phyloP scores from a whole-genome alignment of 1,140 invertebrate genomes.

The Microplitis demolitor region DNA sequence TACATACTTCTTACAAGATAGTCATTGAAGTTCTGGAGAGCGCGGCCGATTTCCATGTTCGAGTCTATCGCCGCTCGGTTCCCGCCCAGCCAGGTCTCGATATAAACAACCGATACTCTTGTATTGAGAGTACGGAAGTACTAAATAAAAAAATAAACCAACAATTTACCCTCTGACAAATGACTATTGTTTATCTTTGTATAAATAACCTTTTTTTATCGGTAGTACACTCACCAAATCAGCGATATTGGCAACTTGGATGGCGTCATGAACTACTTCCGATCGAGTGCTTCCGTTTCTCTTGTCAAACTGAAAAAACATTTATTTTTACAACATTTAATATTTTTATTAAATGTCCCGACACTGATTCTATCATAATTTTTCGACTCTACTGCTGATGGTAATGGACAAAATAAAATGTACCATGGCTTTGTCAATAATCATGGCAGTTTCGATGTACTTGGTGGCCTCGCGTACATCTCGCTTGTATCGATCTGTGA shows the following conservation, averaged over 20 bases:
- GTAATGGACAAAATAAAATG: not conserved
- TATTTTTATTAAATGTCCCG: not conserved
- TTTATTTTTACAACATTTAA: not conserved
- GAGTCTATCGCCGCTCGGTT: constrained; percentile 83
- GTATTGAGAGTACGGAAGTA: constrained; percentile 93
- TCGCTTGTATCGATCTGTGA: constrained; percentile 65
- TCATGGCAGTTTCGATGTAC: constrained; percentile 89
- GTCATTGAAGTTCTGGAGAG: constrained; percentile 87
- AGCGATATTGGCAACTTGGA: constrained; percentile 95
- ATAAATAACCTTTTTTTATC: too few species aligned
- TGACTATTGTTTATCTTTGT: not conserved
- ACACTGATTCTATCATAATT: not conserved
- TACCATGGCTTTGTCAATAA: constrained; percentile 91
- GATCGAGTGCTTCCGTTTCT: constrained; percentile 86
- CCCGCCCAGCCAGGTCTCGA: constrained; percentile 92
- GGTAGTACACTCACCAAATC: constrained; percentile 78
- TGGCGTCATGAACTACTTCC: constrained; percentile 91
- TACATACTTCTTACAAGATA: constrained; percentile 84
- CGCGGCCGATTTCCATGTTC: constrained; percentile 83
- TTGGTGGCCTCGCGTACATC: constrained; percentile 88
- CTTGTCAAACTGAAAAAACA: constrained; percentile 75
- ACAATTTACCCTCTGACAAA: not conserved
- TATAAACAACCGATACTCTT: constrained; percentile 90
- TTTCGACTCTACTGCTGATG: not conserved
- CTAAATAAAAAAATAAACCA: constrained; percentile 61